Conservation (phyloP, 2,888 invertebrate genomes). For the Lasioglossum leucozonium region DNA sequence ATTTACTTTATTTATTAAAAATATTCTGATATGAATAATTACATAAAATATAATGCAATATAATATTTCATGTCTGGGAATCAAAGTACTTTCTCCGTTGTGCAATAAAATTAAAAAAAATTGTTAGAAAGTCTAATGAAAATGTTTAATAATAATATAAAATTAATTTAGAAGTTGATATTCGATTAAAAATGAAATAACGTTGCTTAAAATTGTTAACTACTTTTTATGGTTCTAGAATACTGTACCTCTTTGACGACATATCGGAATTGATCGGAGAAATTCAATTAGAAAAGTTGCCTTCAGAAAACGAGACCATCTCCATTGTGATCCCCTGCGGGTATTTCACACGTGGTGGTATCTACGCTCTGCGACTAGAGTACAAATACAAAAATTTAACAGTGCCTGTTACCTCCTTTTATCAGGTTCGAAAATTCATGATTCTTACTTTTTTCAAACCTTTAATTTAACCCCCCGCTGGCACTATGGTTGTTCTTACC, state of each 20-base stretch:
- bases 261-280: conserved; percentile 82
- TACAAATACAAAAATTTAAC: conserved; percentile 77
- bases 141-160: not conserved
- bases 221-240: conserved; percentile 74
- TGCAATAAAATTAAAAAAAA: not conserved
- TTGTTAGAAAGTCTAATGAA: not conserved
- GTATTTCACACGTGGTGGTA: conserved; percentile 90
- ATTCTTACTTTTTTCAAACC: not conserved
- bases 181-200: not conserved
- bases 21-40: not conserved
- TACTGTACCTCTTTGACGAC: conserved; percentile 85
- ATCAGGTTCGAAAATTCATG: conserved; percentile 25
- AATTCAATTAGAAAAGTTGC: conserved; percentile 74
- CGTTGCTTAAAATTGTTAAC: not conserved
- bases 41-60: not conserved
- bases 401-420: conserved; percentile 65
- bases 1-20: not conserved
- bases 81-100: not conserved
- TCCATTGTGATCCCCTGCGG: conserved; percentile 88
- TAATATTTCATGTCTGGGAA: not conserved
- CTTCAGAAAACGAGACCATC: conserved; percentile 75
- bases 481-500: not conserved
- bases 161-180: not conserved
- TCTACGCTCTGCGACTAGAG: conserved; percentile 86
- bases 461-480: not conserved